These are phyloP conservation scores for Spilarctia lutea DNA, from an alignment of 2,888 invertebrate genomes.

Conservation along the genomic window DNA sequence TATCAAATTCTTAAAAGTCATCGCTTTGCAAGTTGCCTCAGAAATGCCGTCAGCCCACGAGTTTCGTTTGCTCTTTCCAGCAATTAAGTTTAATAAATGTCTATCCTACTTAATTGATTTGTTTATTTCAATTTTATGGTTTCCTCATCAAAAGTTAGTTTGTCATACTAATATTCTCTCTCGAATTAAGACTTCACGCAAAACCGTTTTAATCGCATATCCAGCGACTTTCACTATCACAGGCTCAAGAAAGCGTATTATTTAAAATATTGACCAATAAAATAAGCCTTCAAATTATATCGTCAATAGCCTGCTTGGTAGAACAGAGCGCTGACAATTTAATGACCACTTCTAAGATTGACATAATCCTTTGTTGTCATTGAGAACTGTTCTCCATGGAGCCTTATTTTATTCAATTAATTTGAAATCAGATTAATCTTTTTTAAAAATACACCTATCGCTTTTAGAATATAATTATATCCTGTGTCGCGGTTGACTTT, in stretches of 20 bases:
- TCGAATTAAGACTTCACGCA: conserved; percentile 21
- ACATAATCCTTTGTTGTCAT: conserved; percentile 12
- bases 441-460: too few species aligned
- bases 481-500: too few species aligned
- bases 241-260: conserved; percentile 15
- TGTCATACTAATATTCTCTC: conserved; percentile 18
- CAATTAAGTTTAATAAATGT: conserved; percentile 17
- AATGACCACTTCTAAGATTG: conserved; percentile 11
- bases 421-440: background rate
- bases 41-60: conserved; percentile 8
- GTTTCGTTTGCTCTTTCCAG: conserved; percentile 10
- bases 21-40: conserved; percentile 7
- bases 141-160: conserved; percentile 16
- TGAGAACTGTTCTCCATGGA: background rate
- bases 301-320: conserved; percentile 4
- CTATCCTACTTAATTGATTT: conserved; percentile 10
- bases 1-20: conserved; percentile 21
- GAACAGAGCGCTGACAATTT: conserved; percentile 8
- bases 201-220: conserved; percentile 19
- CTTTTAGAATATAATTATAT: too few species aligned
- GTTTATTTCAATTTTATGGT: conserved; percentile 10
- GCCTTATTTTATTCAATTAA: background rate
- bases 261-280: conserved; percentile 16
- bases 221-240: conserved; percentile 25
- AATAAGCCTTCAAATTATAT: conserved; percentile 17